phyloP scores from a whole-genome alignment of 1,140 invertebrate species.

The Drosophila kikkawai region DNA sequence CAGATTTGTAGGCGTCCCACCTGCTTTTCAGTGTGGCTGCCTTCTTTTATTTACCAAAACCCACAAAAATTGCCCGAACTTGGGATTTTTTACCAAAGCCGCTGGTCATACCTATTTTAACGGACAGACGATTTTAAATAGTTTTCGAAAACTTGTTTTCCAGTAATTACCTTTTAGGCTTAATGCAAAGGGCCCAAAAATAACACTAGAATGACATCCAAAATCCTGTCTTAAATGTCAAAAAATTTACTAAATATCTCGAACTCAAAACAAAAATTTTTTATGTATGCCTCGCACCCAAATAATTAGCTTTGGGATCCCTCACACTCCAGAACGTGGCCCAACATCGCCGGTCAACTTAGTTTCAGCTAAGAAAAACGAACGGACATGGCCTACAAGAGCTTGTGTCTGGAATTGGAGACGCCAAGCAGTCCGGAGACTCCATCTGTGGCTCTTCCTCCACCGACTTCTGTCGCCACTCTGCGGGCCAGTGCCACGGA shows the following conservation, averaged over 20 bases:
- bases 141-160: background rate
- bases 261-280: constrained; percentile 22
- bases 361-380: background rate
- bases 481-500: constrained; percentile 40
- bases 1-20: constrained; percentile 16
- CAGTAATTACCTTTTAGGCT: background rate
- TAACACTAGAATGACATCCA: background rate
- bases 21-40: background rate
- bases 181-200: background rate
- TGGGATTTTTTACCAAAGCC: background rate
- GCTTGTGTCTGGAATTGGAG: constrained; percentile 7
- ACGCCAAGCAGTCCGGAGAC: background rate
- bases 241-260: background rate
- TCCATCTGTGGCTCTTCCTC: background rate
- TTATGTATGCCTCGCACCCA: constrained; percentile 9
- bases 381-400: constrained; percentile 16
- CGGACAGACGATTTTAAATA: background rate
- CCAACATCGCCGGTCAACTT: background rate
- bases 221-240: constrained; percentile 7
- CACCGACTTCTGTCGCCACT: constrained; percentile 1
- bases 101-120: background rate
- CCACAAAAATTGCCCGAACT: no score
- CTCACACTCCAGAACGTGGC: constrained; percentile 11
- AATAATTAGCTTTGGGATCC: constrained; percentile 4
- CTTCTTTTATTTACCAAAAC: background rate